phyloP scores from a whole-genome alignment of 2,113 vertebrate species.

The Misgurnus anguillicaudatus region DNA sequence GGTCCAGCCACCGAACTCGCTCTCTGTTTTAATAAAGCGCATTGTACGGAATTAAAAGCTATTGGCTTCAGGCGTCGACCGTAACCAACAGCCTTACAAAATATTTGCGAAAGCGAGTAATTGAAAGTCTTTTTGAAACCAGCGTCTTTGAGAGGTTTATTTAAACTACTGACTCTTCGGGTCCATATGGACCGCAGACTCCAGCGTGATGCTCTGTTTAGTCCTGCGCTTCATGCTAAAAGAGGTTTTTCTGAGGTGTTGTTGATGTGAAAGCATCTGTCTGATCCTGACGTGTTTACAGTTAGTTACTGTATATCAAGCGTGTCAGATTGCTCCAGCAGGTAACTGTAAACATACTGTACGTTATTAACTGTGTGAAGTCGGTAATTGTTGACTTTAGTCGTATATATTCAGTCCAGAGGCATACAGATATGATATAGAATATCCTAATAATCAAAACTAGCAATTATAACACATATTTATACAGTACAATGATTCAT shows the following conservation, averaged over 20 bases:
- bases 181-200: conserved; percentile 68
- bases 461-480: too few species aligned
- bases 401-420: too few species aligned
- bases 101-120: conserved; percentile 85
- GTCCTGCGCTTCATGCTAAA: background rate
- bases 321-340: background rate
- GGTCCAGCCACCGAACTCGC: background rate
- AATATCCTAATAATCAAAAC: too few species aligned
- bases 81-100: conserved; percentile 81
- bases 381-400: too few species aligned
- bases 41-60: conserved; percentile 66
- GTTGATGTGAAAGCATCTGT: background rate
- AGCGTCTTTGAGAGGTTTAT: conserved; percentile 71
- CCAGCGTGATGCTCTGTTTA: background rate
- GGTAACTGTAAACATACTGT: background rate
- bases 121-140: conserved; percentile 76
- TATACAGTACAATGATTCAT: too few species aligned
- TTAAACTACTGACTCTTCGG: conserved; percentile 69
- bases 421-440: too few species aligned
- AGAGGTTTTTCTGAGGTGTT: background rate
- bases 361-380: background rate
- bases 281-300: background rate
- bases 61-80: conserved; percentile 67
- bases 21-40: conserved; percentile 63
- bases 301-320: background rate